Conservation (phyloP, 2,113 vertebrate genomes). For the Pangasianodon hypophthalmus region DNA sequence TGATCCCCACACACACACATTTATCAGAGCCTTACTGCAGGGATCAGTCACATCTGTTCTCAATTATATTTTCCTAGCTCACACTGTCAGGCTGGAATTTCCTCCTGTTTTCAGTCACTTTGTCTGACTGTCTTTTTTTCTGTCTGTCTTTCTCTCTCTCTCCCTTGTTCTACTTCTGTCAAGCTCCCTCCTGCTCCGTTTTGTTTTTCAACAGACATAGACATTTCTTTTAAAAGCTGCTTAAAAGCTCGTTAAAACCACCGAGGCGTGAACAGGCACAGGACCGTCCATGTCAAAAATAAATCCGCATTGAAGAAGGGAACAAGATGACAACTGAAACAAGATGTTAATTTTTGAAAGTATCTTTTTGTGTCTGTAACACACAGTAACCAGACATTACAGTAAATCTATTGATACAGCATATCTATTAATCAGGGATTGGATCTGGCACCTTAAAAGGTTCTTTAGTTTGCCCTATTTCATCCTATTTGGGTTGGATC, state of each 20-base stretch:
- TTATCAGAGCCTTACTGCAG: conserved; percentile 39
- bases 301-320: not conserved
- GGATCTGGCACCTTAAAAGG: not conserved
- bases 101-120: conserved; percentile 62
- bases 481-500: not conserved
- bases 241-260: not conserved
- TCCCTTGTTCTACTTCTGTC: not conserved
- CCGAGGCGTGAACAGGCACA: not conserved
- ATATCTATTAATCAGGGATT: not conserved
- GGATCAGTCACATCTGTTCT: conserved; percentile 75
- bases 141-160: conserved; percentile 21
- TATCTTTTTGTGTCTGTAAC: not conserved
- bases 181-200: not conserved
- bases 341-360: too few relatives aligned
- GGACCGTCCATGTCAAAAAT: not conserved
- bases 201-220: not conserved
- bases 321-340: not conserved
- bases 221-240: not conserved
- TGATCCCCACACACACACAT: conserved; percentile 20
- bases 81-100: conserved; percentile 80
- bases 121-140: conserved; percentile 42
- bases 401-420: not conserved
- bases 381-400: not conserved
- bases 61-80: conserved; percentile 75
- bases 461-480: not conserved